These are phyloP conservation scores for Drosophila kohkoa DNA, from an alignment of 1,140 invertebrate genomes.

Conservation along the genomic window DNA sequence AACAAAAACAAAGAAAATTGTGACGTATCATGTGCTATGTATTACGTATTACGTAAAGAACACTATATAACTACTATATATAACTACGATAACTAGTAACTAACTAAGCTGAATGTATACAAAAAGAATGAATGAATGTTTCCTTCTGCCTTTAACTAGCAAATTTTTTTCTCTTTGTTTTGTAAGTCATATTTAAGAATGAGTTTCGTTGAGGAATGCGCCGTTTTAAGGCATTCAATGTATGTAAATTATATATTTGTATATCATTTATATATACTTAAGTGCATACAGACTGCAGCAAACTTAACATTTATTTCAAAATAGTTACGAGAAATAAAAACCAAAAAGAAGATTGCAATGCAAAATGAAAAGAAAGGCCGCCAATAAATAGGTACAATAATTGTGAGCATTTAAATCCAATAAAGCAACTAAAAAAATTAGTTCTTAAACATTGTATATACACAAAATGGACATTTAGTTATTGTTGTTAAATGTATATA, in stretches of 20 bases:
- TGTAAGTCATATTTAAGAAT: slow-evolving; percentile 63
- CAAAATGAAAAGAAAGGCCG: slow-evolving; percentile 3
- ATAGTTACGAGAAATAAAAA: neutral
- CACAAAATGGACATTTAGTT: slow-evolving; percentile 42
- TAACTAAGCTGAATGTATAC: slow-evolving; percentile 63
- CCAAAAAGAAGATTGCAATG: slow-evolving; percentile 37
- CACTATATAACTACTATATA: slow-evolving; percentile 19
- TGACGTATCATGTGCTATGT: slow-evolving; percentile 32
- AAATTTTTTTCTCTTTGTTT: slow-evolving; percentile 60
- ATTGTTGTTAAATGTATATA: slow-evolving; percentile 41
- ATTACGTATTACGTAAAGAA: slow-evolving; percentile 41
- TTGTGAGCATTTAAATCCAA: slow-evolving; percentile 65
- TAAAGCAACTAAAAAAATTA: slow-evolving; percentile 48
- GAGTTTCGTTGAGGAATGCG: slow-evolving; percentile 33
- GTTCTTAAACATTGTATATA: slow-evolving; percentile 51
- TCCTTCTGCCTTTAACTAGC: slow-evolving; percentile 73
- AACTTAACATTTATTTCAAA: slow-evolving; percentile 8
- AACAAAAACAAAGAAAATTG: neutral
- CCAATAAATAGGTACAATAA: slow-evolving; percentile 20
- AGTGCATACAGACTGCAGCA: slow-evolving; percentile 34
- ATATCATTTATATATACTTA: slow-evolving; percentile 27
- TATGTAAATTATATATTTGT: slow-evolving; percentile 18
- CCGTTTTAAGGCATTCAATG: slow-evolving; percentile 18
- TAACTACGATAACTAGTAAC: slow-evolving; percentile 27
- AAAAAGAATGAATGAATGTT: slow-evolving; percentile 32